Percentiles rank a stretch among this genome's conserved stretches.
These are phyloP conservation scores for Cyprinodon diabolis DNA, from an alignment of 2,797 vertebrate genomes.

Conservation along the genomic window DNA sequence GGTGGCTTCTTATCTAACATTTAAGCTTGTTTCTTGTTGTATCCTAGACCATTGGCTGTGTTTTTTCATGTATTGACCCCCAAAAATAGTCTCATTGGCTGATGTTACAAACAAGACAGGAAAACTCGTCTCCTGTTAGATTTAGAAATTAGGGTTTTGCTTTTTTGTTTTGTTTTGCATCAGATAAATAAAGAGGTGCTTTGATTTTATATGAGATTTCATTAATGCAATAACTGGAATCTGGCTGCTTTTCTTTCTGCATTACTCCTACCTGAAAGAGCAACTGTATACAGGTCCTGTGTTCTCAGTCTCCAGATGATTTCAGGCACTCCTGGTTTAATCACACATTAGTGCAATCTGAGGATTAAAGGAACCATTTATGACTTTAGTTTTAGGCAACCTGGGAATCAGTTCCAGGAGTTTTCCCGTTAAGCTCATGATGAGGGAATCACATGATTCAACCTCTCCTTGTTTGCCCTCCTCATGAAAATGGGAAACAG, in stretches of 20 bases:
- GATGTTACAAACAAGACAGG: too few species aligned
- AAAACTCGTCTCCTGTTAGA: too few species aligned
- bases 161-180: too few species aligned
- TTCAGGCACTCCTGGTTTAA: not conserved
- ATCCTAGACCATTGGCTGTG: not conserved
- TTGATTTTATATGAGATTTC: constrained; percentile 14
- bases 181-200: not conserved
- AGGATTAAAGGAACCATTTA: not conserved
- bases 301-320: not conserved
- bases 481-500: constrained; percentile 40
- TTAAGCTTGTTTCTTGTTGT: constrained; percentile 1
- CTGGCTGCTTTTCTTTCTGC: not conserved
- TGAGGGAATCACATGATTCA: constrained; percentile 40
- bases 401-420: constrained; percentile 29
- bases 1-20: not conserved
- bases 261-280: constrained; percentile 9
- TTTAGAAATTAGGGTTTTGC: too few species aligned
- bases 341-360: not conserved
- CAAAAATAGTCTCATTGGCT: too few species aligned
- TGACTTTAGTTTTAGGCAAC: constrained; percentile 11
- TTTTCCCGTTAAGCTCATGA: constrained; percentile 25
- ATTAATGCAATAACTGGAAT: constrained; percentile 22
- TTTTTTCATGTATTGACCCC: not conserved
- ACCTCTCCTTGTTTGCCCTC: constrained; percentile 4
- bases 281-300: not conserved